Evolutionary conservation across 2,888 invertebrate genomes (phyloP), one percentile per base, ranked within the genome.

Genomic region (Dryocosmus kuriphilus): DNA sequence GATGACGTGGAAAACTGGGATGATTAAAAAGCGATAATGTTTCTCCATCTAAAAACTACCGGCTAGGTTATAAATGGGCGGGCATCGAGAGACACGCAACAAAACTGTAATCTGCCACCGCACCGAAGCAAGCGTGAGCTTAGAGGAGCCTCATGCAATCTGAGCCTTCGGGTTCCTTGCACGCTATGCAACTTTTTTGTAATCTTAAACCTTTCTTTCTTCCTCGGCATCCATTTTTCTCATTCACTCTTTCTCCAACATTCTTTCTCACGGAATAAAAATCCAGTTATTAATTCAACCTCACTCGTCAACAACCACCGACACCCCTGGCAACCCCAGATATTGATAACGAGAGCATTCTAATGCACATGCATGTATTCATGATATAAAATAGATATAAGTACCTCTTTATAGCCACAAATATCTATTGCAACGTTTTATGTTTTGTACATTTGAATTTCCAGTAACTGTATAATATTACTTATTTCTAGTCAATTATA

Each of bases 61-160:
- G 84, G 83, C 77, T 82, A 79, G 80, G 84, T 88, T 87, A 88
- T 87, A 86, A 89, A 89, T 87, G 87, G 86, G 85, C 87, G 86
- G 84, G 84, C 83, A 83, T 81, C 74, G 80, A 84, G 84, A 86
- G 86, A 88, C 90, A 89, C 86, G 90, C 89, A 89, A 90, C 85
- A 86, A 86, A 85, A 85, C 84, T 88, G 85, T 83, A 87, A 86
- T 86, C 84, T 83, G 79, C 80, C 78, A 79, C 84, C 76, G 75
- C 78, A 79, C 84, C 76, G 75, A 76, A 78, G 77, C 78, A 67
- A 82, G 79, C 79, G 80, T 77, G 76, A 81, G 84, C 82, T 83
- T 83, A 83, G 84, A 85, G 81, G 81, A 86, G 83, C 84, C 85
- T 82, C 83, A 84, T 81, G 85, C 83, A 85, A 86, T 85, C 86